Evolutionary conservation across 2,797 vertebrate species (phyloP).

Genomic region (Ceryle rudis): DNA sequence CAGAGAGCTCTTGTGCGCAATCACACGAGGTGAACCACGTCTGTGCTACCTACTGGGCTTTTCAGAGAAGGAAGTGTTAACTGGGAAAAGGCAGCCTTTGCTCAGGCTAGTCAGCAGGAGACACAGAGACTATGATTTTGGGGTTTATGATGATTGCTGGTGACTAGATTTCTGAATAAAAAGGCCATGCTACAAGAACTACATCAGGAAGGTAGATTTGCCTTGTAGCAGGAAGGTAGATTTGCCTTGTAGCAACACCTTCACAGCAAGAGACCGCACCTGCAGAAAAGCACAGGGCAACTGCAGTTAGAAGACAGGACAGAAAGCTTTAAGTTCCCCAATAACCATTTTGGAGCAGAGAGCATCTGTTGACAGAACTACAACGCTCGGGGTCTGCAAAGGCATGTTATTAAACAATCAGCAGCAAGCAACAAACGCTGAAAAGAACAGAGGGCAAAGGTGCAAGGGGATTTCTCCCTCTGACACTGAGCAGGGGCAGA

Average conservation of each 20-base stretch:
- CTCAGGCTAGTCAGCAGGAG: background rate
- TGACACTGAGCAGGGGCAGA: rapidly evolving
- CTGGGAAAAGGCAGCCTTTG: background rate
- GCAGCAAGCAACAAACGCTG: rapidly evolving
- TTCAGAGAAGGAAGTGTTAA: background rate
- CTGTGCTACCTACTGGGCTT: background rate
- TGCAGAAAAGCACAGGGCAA: background rate
- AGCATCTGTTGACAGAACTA: background rate
- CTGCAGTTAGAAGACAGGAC: background rate
- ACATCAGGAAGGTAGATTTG: background rate
- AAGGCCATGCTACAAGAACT: background rate
- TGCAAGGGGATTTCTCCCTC: background rate
- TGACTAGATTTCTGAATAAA: background rate
- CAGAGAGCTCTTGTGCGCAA: background rate
- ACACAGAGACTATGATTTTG: background rate
- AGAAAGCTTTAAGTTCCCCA: background rate
- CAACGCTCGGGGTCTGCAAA: background rate
- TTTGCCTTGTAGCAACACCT: background rate
- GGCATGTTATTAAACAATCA: background rate
- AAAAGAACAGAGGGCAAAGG: background rate
- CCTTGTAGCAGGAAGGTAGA: background rate
- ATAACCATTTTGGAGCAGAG: rapidly evolving
- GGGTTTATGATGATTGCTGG: background rate
- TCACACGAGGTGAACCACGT: rapidly evolving
- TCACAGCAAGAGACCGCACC: background rate